These are phyloP conservation scores for Tortricodes alternella DNA, from an alignment of 2,888 invertebrate genomes.

Conservation along the genomic window DNA sequence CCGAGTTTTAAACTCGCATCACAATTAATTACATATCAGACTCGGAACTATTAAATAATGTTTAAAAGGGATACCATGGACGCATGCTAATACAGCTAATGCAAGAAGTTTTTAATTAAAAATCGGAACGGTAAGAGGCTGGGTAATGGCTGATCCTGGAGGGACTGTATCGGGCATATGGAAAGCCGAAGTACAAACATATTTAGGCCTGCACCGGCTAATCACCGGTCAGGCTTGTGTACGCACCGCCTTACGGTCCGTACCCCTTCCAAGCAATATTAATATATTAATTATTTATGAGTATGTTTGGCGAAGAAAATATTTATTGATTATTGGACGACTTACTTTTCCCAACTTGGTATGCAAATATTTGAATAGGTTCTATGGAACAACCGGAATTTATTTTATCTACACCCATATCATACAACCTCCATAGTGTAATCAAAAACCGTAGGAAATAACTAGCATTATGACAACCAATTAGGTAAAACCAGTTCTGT, in stretches of 20 bases:
- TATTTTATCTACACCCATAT: too few relatives aligned
- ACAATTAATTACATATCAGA: conserved; percentile 28
- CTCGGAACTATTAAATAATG: conserved; percentile 67
- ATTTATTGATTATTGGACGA: conserved; percentile 17
- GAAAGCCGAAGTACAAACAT: conserved; percentile 80
- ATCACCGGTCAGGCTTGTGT: conserved; percentile 70
- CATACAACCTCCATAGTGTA: too few relatives aligned
- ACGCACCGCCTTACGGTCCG: conserved; percentile 61
- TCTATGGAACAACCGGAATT: too few relatives aligned
- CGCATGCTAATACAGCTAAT: conserved; percentile 66
- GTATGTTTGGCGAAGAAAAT: conserved; percentile 23
- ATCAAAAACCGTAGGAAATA: too few relatives aligned
- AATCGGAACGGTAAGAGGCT: conserved; percentile 80
- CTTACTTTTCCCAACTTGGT: too few relatives aligned
- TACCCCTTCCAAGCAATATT: conserved; percentile 62
- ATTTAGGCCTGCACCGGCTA: conserved; percentile 79
- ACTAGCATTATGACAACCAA: too few relatives aligned
- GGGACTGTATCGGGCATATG: conserved; percentile 76
- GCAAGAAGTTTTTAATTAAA: conserved; percentile 83
- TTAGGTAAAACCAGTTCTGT: too few relatives aligned
- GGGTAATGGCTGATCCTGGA: conserved; percentile 77
- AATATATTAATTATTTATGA: conserved; percentile 41
- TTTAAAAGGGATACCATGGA: conserved; percentile 74
- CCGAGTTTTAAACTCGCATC: conserved; percentile 15
- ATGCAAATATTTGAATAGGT: too few relatives aligned